Evolutionary conservation across 2,888 invertebrate species (phyloP), one percentile per base, ranked within the genome.

Genomic region (Bombyx huttoni): DNA sequence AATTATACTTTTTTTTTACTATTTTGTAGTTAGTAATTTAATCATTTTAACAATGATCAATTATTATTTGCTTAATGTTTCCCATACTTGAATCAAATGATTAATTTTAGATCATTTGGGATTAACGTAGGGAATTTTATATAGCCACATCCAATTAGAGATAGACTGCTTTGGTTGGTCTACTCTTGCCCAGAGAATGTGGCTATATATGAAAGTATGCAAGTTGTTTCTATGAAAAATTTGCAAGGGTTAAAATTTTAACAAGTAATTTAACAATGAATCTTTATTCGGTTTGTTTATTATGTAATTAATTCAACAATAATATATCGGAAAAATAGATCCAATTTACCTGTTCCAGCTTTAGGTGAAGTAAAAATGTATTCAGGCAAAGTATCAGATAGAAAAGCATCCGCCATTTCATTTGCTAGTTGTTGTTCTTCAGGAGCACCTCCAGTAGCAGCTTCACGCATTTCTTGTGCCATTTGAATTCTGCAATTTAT

Each of bases 401-500:
- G 90, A 67, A 99, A 98, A 8, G 98, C 97, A 65, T 98, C 97
- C 0, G 99, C 99, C 94, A 99, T 97, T 90, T 99, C 98, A 62
- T 95, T 94, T 0, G 99, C 99, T 51, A 99, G 88, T 64, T 98
- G 97, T 58, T 96, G 94, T 73, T 99, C 99, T 60, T 98, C 98
- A 48, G 96, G 96, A 0, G 96, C 98, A 1, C 87, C 86, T 0
- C 88, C 87, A 0, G 89, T 83, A 1, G 98, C 98, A 0, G 98
- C 97, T 79, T 98, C 98, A 55, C 97, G 93, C 96, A 99, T 98
- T 86, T 99, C 98, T 74, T 98, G 97, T 0, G 98, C 98, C 96
- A 99, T 98, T 89, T 99, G 98, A 52, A 96, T 91, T 65, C 97
- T 92, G 55, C 14, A 60, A 50, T 50, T 47, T 34, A 51, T 53